A percentile compares a stretch with the other conserved stretches of the same genome.
Evolutionary conservation across 2,113 vertebrate genomes (phyloP).

Genomic region (Archocentrus centrarchus): DNA sequence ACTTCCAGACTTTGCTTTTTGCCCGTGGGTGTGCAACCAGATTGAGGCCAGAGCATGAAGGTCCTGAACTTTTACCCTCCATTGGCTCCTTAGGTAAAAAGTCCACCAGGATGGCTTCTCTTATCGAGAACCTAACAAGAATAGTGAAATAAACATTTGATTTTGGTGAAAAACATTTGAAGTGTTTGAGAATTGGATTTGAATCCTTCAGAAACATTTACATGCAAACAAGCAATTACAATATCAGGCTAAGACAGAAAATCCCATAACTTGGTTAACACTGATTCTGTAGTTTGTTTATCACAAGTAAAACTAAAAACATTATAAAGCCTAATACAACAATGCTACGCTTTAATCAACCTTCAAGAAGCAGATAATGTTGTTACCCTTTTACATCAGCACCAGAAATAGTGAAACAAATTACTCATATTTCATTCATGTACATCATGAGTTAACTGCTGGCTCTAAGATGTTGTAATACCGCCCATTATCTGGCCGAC

Average conservation of each 20-base stretch:
- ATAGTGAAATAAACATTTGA: slow-evolving; percentile 85
- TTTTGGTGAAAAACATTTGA: slow-evolving; percentile 19
- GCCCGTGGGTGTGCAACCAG: slow-evolving; percentile 90
- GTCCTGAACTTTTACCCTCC: slow-evolving; percentile 85
- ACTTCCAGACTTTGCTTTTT: slow-evolving; percentile 95
- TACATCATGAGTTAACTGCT: not conserved
- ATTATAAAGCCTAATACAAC: not conserved
- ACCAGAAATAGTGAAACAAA: not conserved
- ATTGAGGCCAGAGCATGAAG: slow-evolving; percentile 85
- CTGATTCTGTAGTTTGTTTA: not conserved
- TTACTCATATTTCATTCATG: not conserved
- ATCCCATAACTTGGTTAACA: not conserved
- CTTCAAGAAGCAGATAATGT: not conserved
- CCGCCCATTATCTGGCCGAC: not conserved
- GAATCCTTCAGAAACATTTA: not conserved
- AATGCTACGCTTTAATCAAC: not conserved
- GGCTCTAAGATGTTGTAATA: not conserved
- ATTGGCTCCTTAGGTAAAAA: slow-evolving; percentile 80
- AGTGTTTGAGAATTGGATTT: not conserved
- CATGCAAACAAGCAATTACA: not conserved
- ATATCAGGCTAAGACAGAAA: not conserved
- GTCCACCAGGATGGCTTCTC: slow-evolving; percentile 79
- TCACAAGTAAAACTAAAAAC: not conserved
- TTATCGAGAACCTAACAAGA: slow-evolving; percentile 88
- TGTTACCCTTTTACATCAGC: not conserved